Evolutionary conservation across 2,113 vertebrate species (phyloP), one percentile per base, ranked within the genome.

Genomic region (Galemys pyrenaicus): DNA sequence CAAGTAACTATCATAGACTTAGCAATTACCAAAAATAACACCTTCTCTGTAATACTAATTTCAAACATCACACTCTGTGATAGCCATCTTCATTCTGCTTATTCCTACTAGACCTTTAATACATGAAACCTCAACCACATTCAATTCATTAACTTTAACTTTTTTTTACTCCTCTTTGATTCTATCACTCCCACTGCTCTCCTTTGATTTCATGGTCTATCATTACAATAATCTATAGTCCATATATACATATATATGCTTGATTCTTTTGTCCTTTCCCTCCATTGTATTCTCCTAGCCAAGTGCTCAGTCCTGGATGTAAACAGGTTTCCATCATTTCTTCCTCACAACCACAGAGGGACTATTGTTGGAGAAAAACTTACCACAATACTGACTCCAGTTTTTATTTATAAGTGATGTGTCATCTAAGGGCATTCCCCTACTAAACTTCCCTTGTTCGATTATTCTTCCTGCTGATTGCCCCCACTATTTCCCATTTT

Each of bases 231-330:
- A 51, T 51, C 46, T 49, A 49, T 12, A 49, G 12, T 49, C 49
- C 7, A 16, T 51, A 16, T 51, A 51, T 16, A 51, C 49, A 51
- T 51, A 41, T 44, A 37, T 2, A 15, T 16, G 35, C 13, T 67
- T 0, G 9, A 30, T 17, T 39, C 17, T 11, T 7, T 77, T 8
- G 1, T 28, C 1, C 0, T n/a, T 51, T 41, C 8, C 26, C 30
- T 78, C 12, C 12, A 13, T 10, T 49, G 28, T 39, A 64, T 60
- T 60, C 41, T 80, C 24, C 11, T 51, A n/a, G 30, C 26, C 58
- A 75, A 58, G 39, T 79, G 30, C 4, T n/a, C 56, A 58, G 9
- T 30, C 22, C 12, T 78, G 37, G 17, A 20, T 49, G 28, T 39
- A 77, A 58, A 81, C 64, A 54, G 56, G 9, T 10, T 37, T 82